A percentile compares a stretch with the other conserved stretches of the same genome.
phyloP scores from a whole-genome alignment of 2,113 vertebrate genomes.

The Prinia subflava region DNA sequence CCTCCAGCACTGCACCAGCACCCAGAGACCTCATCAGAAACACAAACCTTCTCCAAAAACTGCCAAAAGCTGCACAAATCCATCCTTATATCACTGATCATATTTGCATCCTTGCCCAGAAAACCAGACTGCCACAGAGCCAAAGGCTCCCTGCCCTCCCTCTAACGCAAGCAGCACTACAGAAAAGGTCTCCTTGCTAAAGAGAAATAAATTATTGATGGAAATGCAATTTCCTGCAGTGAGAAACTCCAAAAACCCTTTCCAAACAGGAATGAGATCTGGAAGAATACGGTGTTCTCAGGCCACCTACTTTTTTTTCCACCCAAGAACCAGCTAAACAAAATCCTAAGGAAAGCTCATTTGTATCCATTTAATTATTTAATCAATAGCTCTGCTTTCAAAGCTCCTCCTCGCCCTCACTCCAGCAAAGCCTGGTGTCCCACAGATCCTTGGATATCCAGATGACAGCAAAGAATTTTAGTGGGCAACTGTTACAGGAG shows the following conservation, averaged over 20 bases:
- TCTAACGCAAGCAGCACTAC: rapidly evolving
- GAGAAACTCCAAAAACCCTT: background rate
- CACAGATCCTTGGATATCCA: background rate
- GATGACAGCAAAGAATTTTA: background rate
- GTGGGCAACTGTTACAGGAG: rapidly evolving
- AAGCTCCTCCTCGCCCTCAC: background rate
- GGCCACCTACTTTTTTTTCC: background rate
- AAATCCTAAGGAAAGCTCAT: constrained; percentile 7
- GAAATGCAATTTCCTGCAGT: background rate
- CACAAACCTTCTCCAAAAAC: background rate
- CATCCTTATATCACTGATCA: rapidly evolving
- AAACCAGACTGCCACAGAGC: background rate
- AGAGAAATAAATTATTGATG: background rate
- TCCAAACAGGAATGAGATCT: background rate
- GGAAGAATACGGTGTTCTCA: background rate
- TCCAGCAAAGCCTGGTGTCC: background rate
- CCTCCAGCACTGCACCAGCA: background rate
- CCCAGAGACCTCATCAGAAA: background rate
- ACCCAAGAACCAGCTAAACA: background rate
- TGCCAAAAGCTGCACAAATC: background rate
- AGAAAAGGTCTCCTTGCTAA: background rate
- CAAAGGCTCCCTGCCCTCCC: background rate
- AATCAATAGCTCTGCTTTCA: background rate
- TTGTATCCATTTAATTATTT: constrained; percentile 24
- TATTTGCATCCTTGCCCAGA: background rate